These are phyloP conservation scores for Mastacembelus armatus DNA, from an alignment of 2,797 vertebrate genomes.

Conservation along the genomic window DNA sequence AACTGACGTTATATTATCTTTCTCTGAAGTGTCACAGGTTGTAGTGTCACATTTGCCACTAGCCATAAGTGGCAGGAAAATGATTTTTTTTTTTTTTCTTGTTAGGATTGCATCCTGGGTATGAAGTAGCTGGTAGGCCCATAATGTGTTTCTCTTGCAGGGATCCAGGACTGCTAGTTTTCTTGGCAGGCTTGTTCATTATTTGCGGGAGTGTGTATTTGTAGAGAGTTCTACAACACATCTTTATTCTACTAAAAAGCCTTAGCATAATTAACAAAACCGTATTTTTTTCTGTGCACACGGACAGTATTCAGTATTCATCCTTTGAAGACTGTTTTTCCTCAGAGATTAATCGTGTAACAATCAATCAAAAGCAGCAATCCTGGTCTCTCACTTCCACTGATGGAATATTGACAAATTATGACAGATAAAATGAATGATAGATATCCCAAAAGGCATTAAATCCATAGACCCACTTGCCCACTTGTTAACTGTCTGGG, in stretches of 20 bases:
- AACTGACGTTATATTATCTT: not conserved
- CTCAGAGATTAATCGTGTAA: constrained; percentile 49
- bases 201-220: not conserved
- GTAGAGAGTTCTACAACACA: not conserved
- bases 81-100: constrained; percentile 12
- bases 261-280: not conserved
- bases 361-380: constrained; percentile 65
- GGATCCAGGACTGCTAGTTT: too few species aligned
- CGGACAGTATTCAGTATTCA: constrained; percentile 24
- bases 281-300: constrained; percentile 7
- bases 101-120: not conserved
- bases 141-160: not conserved
- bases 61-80: constrained; percentile 14
- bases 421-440: constrained; percentile 70
- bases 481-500: constrained; percentile 59
- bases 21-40: constrained; percentile 3
- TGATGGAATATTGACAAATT: constrained; percentile 76
- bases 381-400: constrained; percentile 54
- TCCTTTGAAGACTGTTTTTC: constrained; percentile 34
- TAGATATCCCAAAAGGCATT: constrained; percentile 55
- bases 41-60: not conserved
- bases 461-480: constrained; percentile 66
- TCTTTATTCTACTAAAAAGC: not conserved
- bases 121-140: not conserved
- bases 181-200: not conserved